phyloP scores from a whole-genome alignment of 2,888 invertebrate species.

The Trichopoda pennipes region DNA sequence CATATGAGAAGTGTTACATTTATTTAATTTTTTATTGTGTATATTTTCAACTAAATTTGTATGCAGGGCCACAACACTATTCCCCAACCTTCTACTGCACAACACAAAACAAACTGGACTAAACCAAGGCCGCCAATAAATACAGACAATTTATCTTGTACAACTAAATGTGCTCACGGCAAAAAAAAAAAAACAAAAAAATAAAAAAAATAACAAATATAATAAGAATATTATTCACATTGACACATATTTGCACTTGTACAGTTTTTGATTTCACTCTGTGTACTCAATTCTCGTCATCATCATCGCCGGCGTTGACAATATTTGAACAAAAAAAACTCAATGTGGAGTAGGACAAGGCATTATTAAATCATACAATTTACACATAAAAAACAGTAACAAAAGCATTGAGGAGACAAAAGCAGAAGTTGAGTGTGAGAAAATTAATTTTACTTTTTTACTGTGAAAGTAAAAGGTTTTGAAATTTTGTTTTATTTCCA shows the following conservation, averaged over 20 bases:
- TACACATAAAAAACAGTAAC: not conserved
- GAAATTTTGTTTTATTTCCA: not conserved
- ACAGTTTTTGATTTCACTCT: conserved; percentile 56
- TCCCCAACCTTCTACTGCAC: not conserved
- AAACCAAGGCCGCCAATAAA: conserved; percentile 22
- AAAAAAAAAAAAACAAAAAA: not conserved
- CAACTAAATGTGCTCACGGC: too few relatives aligned
- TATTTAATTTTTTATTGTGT: conserved; percentile 34
- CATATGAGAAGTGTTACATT: conserved; percentile 52
- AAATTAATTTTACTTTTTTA: conserved; percentile 11
- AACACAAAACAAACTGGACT: not conserved
- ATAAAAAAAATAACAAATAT: not conserved
- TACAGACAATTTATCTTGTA: conserved; percentile 4
- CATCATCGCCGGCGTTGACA: conserved; percentile 9
- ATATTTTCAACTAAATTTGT: conserved; percentile 55
- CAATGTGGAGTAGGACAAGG: conserved; percentile 61
- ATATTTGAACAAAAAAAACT: conserved; percentile 7
- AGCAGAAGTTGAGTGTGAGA: not conserved
- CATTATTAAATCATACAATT: conserved; percentile 52
- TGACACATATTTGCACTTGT: conserved; percentile 52
- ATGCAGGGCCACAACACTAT: conserved; percentile 43
- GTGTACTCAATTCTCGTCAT: conserved; percentile 49
- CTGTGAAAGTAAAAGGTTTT: conserved; percentile 49
- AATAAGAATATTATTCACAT: conserved; percentile 47
- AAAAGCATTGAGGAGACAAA: conserved; percentile 1